Base-by-base conservation (phyloP, 64 coral and sea anemone species). In the Actinia tenebrosa region DNA sequence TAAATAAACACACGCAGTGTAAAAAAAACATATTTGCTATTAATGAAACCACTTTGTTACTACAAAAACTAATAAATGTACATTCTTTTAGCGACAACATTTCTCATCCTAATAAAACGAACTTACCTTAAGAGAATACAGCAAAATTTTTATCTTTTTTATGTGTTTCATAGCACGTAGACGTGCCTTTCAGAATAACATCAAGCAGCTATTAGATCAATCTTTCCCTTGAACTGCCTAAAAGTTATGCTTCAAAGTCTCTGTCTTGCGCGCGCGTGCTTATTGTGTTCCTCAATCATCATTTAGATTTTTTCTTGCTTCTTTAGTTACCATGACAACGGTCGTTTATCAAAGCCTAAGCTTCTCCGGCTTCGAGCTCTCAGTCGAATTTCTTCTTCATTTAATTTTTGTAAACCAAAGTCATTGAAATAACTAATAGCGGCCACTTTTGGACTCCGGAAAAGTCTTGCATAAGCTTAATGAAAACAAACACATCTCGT, bases 271-370 rank as follows among this genome's bases (percentile, higher is more conserved):
- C 15, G 1, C 14, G 69, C 42, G 14, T 42, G 1, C 69, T n/a
- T 42, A 75, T 26, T 30, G 69, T 30, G 23, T 37, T 5, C 69
- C 27, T 75, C n/a, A 75, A 42, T 66, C 63, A 64, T 64, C 66
- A 75, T 75, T 75, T 75, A 42, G 69, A 75, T 75, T 30, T 75
- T 75, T 75, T 11, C 69, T 26, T 75, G 69, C 23, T 75, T 75
- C 69, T 75, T 75, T 42, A 11, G 69, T 75, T 16, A 13, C 69
- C 27, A 30, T 30, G 26, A 25, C 69, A 42, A 75, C 69, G 42
- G 26, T 75, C 69, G 69, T 75, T 75, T 75, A 75, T 75, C 69
- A 75, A 75, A 75, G 9, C 69, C 69, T 75, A 75, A 75, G 69
- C 69, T 72, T 42, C 69, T 42, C 63, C 63, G 63, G 63, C n/a